Evolutionary conservation across 2,113 vertebrate species (phyloP), one percentile per base, ranked within the genome.

Genomic region (Noctilio leporinus): DNA sequence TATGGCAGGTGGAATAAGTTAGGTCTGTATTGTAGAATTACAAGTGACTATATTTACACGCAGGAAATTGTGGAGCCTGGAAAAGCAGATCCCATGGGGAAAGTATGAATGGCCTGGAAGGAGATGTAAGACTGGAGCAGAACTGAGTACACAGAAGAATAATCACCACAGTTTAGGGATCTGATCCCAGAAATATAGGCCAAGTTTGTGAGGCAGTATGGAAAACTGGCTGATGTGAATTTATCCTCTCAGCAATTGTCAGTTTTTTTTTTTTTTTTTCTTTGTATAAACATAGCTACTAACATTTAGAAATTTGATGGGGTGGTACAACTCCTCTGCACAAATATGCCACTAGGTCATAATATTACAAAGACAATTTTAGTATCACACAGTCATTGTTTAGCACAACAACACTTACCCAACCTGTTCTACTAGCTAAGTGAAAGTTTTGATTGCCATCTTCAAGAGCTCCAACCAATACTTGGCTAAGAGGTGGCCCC

Each of bases 61-160:
- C 83, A 93, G 86, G 95, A 95, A 89, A 89, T 10, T 14, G 82
- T 88, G 87, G 43, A 51, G 19, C 24, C 20, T 72, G 24, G 33
- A 72, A 77, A 16, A 78, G 64, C 9, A 30, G 76, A 67, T 38
- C 47, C 69, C 33, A 10, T 3, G 10, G 6, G 47, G 8, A 40
- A 45, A 59, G 10, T 5, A n/a, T 0, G 16, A 4, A 47, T 11
- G 35, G 33, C 11, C 40, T 65, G 59, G 35, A n/a, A 86, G 43
- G 47, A 91, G 94, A 86, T 16, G 9, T 1, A 10, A 49, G 35
- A 30, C 0, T 11, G 45, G 28, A 78, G 28, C 10, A 20, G 53
- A 49, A 30, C 28, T 62, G 69, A 81, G 70, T 20, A 10, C 16
- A 10, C 1, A 38, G 86, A 30, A 51, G 62, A 92, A 10, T 7